Evolutionary conservation across 2,113 vertebrate genomes (phyloP).

Genomic region (Austrofundulus limnaeus): DNA sequence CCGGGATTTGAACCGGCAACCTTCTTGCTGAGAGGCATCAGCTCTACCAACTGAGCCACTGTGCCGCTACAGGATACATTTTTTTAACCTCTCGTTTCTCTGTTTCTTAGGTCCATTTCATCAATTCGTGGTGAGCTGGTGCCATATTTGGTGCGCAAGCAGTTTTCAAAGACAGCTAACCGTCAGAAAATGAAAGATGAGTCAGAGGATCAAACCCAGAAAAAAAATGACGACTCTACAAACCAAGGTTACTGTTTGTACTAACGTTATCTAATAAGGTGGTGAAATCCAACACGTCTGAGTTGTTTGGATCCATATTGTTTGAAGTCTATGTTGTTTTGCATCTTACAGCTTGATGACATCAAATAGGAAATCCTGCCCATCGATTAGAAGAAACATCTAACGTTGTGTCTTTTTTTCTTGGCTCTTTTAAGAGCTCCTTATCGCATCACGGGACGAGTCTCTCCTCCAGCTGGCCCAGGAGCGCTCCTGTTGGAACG

Average conservation of each 20-base stretch:
- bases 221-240: slow-evolving; percentile 78
- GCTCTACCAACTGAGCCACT: no score
- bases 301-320: no score
- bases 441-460: slow-evolving; percentile 84
- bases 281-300: no score
- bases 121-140: slow-evolving; percentile 94
- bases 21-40: no score
- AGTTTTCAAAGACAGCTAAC: slow-evolving; percentile 84
- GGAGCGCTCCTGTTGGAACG: slow-evolving; percentile 92
- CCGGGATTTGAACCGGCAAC: no score
- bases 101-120: slow-evolving; percentile 84
- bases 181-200: slow-evolving; percentile 80
- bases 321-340: no score
- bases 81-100: background rate
- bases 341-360: no score
- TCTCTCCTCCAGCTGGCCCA: slow-evolving; percentile 83
- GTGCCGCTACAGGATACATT: no score
- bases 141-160: slow-evolving; percentile 93
- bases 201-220: slow-evolving; percentile 83
- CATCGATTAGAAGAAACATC: background rate
- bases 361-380: background rate
- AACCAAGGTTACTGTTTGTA: slow-evolving; percentile 49
- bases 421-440: slow-evolving; percentile 79
- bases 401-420: background rate
- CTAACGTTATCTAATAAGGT: no score